These are phyloP conservation scores for Eupithecia subfuscata DNA, from an alignment of 2,888 invertebrate species.

Conservation along the genomic window DNA sequence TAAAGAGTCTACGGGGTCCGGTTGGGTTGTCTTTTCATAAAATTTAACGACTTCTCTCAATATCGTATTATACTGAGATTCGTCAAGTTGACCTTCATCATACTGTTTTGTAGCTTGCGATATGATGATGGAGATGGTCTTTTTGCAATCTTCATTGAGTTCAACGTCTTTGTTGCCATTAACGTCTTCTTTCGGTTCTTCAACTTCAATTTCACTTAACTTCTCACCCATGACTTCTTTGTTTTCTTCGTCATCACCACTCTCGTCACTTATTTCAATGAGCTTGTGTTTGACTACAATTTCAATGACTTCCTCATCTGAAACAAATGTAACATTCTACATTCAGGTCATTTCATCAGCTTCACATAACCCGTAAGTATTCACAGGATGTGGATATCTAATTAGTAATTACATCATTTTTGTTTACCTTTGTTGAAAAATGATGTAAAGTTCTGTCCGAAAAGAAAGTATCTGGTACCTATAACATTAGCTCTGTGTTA, in stretches of 20 bases:
- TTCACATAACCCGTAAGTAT: background rate
- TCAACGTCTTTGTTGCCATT: background rate
- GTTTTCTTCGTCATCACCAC: background rate
- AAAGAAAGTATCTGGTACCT: background rate
- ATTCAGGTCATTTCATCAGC: background rate
- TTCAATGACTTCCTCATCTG: conserved; percentile 28
- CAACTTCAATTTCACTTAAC: conserved; percentile 6
- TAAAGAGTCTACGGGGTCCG: background rate
- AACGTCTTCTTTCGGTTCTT: background rate
- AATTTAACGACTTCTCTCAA: conserved; percentile 14
- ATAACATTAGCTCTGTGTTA: background rate
- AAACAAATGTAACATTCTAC: background rate
- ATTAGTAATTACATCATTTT: background rate
- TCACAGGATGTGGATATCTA: background rate
- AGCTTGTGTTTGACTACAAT: conserved; percentile 26
- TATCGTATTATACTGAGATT: conserved; percentile 20
- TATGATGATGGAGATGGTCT: conserved; percentile 24
- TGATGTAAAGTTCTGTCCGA: background rate
- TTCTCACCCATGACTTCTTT: conserved; percentile 5
- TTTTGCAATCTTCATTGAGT: conserved; percentile 18
- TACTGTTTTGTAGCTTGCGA: conserved; percentile 36
- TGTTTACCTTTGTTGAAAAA: background rate
- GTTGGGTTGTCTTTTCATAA: conserved; percentile 17
- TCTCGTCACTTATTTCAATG: conserved; percentile 30
- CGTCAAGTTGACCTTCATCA: conserved; percentile 33